These are phyloP conservation scores for Peromyscus leucopus DNA, from an alignment of 2,113 vertebrate species.

Conservation along the genomic window DNA sequence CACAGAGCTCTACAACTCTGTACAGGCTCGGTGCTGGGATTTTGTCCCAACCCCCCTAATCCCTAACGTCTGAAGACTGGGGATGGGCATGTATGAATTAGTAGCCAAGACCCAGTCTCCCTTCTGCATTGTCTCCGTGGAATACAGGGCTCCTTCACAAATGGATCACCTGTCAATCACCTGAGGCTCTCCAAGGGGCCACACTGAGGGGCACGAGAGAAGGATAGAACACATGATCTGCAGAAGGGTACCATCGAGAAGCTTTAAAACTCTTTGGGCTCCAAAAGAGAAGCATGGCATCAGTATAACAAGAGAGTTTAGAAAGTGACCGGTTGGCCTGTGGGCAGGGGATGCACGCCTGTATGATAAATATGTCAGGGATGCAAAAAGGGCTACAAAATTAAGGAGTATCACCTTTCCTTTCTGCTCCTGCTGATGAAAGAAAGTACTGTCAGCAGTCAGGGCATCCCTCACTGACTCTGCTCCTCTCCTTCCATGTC, in stretches of 20 bases:
- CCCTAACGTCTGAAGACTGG: neutral
- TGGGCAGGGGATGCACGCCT: too few species aligned
- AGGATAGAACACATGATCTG: neutral
- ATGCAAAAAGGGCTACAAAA: neutral
- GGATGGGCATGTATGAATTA: neutral
- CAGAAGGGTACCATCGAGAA: neutral
- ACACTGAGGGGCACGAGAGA: neutral
- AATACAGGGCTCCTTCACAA: neutral
- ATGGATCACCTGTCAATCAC: neutral
- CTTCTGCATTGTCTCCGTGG: neutral
- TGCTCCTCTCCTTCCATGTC: neutral
- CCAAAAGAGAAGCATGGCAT: neutral
- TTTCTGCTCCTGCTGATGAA: neutral
- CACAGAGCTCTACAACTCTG: neutral
- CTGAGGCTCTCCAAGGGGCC: neutral
- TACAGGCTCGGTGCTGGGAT: accelerated
- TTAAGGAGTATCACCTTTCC: too few species aligned
- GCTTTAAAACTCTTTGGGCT: neutral
- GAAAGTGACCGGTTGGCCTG: too few species aligned
- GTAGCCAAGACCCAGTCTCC: neutral
- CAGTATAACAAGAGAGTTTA: neutral
- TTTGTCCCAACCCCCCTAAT: neutral
- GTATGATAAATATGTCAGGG: neutral
- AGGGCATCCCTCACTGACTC: accelerated
- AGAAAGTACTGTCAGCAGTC: neutral